Evolutionary conservation across 2,797 vertebrate species (phyloP), one percentile per base, ranked within the genome.

Genomic region (Aulostomus chinensis): DNA sequence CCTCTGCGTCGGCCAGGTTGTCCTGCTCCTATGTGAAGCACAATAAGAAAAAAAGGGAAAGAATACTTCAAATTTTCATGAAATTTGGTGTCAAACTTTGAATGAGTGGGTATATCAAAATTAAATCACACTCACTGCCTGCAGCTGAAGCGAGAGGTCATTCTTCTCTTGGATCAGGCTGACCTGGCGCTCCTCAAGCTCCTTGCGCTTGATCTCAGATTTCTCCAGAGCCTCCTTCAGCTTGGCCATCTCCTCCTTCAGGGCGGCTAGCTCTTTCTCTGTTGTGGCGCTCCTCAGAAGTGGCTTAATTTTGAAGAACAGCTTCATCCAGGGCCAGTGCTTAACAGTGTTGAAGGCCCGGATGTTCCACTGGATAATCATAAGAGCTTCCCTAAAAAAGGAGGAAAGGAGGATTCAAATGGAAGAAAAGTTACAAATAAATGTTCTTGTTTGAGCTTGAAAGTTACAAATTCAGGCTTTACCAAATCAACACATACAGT

Each of bases 241-340:
- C 58, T 83, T 84, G 20, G 75, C 60, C 31, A 90, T 46, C 76
- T 91, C 87, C 25, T 87, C 89, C 51, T 90, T 91, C 17, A 91
- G 61, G 48, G 61, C n/a, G 0, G 68, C 79, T 57, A 91, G 58
- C 78, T 90, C 88, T 52, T 91, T 93, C 37, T 98, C 95, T 0
- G 91, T 94, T 83, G 96, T 92, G 0, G 94, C 94, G 0, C 94
- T 96, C 73, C 87, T 94, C 62, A 97, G 84, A 10, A 98, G 76
- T 0, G 96, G 95, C 57, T 98, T 97, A 78, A 98, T 95, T 82
- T 96, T 98, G 78, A 97, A 98, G 81, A 97, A 98, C 22, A 98
- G 93, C 68, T 93, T 96, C 95, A 98, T 91, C 89, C 95, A 97
- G 7, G 94, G 94, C 96, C 96, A 98, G 67, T 97, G 92, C 80